Percentiles rank a stretch among this genome's conserved stretches.
These are phyloP conservation scores for Alviniconcha strummeri DNA, from an alignment of 2,888 invertebrate species.

Conservation along the genomic window DNA sequence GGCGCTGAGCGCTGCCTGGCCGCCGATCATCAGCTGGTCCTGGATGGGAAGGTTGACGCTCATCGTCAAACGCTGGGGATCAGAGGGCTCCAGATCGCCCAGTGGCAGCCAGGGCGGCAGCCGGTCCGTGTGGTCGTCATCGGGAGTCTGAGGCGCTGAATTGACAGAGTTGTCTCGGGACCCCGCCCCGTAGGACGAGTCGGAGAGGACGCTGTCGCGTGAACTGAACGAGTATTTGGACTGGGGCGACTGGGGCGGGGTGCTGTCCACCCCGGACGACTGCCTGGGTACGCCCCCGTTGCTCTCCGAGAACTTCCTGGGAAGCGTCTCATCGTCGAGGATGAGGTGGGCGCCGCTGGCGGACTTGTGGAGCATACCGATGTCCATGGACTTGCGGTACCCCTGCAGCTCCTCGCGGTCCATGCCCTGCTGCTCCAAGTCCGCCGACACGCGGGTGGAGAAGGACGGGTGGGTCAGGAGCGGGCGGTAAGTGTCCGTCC, in stretches of 20 bases:
- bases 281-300: constrained; percentile 30
- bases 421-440: not conserved
- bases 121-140: constrained; percentile 25
- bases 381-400: constrained; percentile 29
- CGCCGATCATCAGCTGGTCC: not conserved
- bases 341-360: constrained; percentile 66
- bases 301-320: constrained; percentile 25
- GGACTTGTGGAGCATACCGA: constrained; percentile 58
- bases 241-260: constrained; percentile 59
- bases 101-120: constrained; percentile 29
- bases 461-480: constrained; percentile 13
- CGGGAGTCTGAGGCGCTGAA: constrained; percentile 44
- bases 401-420: constrained; percentile 14
- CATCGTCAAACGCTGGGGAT: not conserved
- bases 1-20: not conserved
- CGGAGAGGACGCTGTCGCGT: constrained; percentile 58
- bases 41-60: not conserved
- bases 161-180: constrained; percentile 37
- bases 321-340: constrained; percentile 51
- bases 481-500: not conserved
- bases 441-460: not conserved
- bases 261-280: constrained; percentile 54
- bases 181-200: constrained; percentile 48
- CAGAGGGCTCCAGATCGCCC: not conserved
- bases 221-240: constrained; percentile 61